Evolutionary conservation across 2,113 vertebrate genomes (phyloP), one percentile per base, ranked within the genome.

Genomic region (Cyprinodon variegatus): DNA sequence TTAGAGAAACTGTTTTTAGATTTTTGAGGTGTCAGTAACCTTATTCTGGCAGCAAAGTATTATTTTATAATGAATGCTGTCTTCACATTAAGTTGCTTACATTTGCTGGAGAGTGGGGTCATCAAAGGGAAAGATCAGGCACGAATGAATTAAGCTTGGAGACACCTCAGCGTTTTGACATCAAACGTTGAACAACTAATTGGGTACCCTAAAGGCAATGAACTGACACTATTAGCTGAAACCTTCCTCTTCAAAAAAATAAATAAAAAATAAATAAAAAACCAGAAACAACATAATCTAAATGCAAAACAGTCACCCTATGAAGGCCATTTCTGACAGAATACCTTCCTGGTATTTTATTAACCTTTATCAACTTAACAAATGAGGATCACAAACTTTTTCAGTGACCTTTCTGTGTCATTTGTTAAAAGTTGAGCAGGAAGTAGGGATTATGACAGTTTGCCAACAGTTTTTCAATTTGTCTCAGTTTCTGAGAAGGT

Each of bases 291-390:
- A 61, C 38, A 20, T 82, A 85, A 88, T 79, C 89, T 64, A 76
- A 78, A 91, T 85, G 82, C 79, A 84, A 86, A 88, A 80, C 68
- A 75, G 77, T 45, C 1, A 4, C 78, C 72, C 65, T 62, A 40
- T 60, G 74, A 61, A 83, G 82, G 74, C 63, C 48, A 4, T 48
- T 63, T 68, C 41, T 29, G 79, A 77, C 74, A 46, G 68, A 83
- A 65, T 12, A 14, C 43, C 62, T 74, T 36, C 15, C 59, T 63
- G 73, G 50, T 83, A 61, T 66, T 43, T 88, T 83, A 87, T 87
- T 90, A 91, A 92, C 89, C 89, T 92, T 92, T 79, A 88, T 81
- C 85, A 69, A 63, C 57, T 82, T 62, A 82, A 64, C 65, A 86
- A 88, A 91, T 82, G 83, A 87, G 60, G 79, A 81, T 40, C 75